Percentiles rank a stretch among this genome's conserved stretches.
Conservation (phyloP, 2,888 invertebrate species). For the Zygaena filipendulae region DNA sequence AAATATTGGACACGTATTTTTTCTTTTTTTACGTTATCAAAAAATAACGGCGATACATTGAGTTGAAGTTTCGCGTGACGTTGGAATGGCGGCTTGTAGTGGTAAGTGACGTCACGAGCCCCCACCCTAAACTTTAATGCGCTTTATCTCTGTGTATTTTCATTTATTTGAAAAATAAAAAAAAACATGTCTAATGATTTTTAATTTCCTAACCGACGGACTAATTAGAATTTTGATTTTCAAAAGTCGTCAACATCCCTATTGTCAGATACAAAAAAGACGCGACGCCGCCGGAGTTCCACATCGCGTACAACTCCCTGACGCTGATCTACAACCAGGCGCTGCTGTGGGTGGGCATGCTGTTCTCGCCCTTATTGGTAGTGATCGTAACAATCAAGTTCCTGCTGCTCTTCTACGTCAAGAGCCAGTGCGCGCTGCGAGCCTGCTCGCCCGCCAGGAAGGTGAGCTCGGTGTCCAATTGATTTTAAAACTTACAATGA, state of each 20-base stretch:
- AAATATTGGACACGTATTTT: too few species aligned
- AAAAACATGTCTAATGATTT: too few species aligned
- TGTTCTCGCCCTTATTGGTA: constrained; percentile 77
- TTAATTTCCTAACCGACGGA: too few species aligned
- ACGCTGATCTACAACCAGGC: constrained; percentile 84
- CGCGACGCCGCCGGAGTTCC: constrained; percentile 71
- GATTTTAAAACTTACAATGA: too few species aligned
- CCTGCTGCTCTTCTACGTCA: constrained; percentile 78
- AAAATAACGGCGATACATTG: too few species aligned
- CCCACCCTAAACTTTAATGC: too few species aligned
- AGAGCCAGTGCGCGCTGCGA: constrained; percentile 67
- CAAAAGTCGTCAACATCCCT: constrained; percentile 2
- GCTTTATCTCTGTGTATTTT: too few species aligned
- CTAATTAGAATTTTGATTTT: not conserved
- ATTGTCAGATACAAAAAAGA: constrained; percentile 25
- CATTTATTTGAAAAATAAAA: too few species aligned
- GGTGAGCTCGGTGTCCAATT: constrained; percentile 28
- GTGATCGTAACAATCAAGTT: constrained; percentile 75
- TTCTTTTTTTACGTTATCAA: too few species aligned
- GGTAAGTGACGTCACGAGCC: too few species aligned
- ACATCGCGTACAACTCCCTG: constrained; percentile 80
- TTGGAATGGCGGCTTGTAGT: too few species aligned
- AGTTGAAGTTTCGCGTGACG: too few species aligned
- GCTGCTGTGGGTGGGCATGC: constrained; percentile 79
- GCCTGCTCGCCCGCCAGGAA: constrained; percentile 75